Evolutionary conservation across 64 coral and sea anemone species (phyloP), one percentile per base, ranked within the genome.

Genomic region (Porites lutea): DNA sequence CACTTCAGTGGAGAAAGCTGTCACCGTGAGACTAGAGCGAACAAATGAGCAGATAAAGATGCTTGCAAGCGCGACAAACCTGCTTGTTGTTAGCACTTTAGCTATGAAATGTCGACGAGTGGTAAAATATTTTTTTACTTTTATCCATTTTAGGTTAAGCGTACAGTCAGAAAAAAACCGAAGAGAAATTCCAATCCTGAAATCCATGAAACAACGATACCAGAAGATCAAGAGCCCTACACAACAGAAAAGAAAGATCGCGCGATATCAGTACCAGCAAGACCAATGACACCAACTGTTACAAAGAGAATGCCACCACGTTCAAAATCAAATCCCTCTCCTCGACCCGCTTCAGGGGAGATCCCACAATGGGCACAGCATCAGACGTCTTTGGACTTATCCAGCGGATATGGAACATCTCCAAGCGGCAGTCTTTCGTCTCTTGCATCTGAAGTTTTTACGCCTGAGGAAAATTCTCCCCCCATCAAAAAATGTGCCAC

Each of bases 321-420:
- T 7, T 7, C 7, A 57, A 57, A 57, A 57, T 57, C 12, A 12
- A 57, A 12, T 12, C 5, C 54, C 7, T 12, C 54, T 57, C 5
- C 54, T 6, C 54, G 54, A 57, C 54, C 54, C 54, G 12, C 7
- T 1, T 57, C 54, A 7, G 12, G 54, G 7, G 54, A 57, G 54
- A 9, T 57, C 54, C 54, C 54, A 6, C 7, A 12, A 12, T 5
- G 12, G 54, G 12, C 54, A 9, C 12, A 57, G 54, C 54, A 63
- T 22, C 60, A 84, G n/a, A 0, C 52, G 46, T 84, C 81, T 0
- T 66, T 37, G 27, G 27, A 37, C 27, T 1, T 84, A n/a, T 84
- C 81, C 9, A 84, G 81, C 69, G 81, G 81, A 21, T 84, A 84
- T 52, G 81, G 64, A 5, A 84, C 60, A 4, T 84, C 81, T 23